Base-by-base conservation (phyloP, 2,113 vertebrate genomes). In the Eolophus roseicapilla region DNA sequence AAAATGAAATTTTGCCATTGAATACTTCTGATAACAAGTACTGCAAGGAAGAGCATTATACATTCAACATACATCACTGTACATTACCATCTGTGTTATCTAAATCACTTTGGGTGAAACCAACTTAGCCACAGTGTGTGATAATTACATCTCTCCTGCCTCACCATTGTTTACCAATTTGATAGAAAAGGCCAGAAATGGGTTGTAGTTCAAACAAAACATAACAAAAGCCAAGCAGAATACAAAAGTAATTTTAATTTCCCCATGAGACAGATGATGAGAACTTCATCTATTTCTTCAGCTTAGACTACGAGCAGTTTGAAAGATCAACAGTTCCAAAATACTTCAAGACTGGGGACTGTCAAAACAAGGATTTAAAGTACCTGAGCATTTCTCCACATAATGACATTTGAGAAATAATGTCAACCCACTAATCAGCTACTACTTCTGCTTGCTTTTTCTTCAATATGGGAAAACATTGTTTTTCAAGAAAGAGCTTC, bases 321-420 rank as follows among this genome's bases (percentile, higher is more conserved):
- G 41, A 95, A 95, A 88, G 33, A 86, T 73, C 39, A 90, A 65
- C 86, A 87, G 3, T 21, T 55, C 33, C 52, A 63, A 97, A 97
- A 70, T 88, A 87, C 63, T 82, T 93, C 27, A 73, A 82, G 74
- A 28, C n/a, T 49, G 35, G 24, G 57, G n/a, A 84, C 7, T 79
- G 44, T 55, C 79, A 47, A 27, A 86, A 53, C 31, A 91, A 41
- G 20, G 31, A 95, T 86, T 95, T 88, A 46, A 86, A 92, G 83
- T 88, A 89, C n/a, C 23, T 88, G 33, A 91, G 69, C 7, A 89
- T 77, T 86, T 96, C 70, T 87, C 71, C 70, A 91, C 62, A 95
- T 76, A 92, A 75, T 90, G 25, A 57, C 84, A 91, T 49, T 68
- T 84, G 88, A 96, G 76, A 96, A 96, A 92, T 85, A 96, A 83